Evolutionary conservation across 2,888 invertebrate genomes (phyloP).

Genomic region (Melikaiella ostensackeni): DNA sequence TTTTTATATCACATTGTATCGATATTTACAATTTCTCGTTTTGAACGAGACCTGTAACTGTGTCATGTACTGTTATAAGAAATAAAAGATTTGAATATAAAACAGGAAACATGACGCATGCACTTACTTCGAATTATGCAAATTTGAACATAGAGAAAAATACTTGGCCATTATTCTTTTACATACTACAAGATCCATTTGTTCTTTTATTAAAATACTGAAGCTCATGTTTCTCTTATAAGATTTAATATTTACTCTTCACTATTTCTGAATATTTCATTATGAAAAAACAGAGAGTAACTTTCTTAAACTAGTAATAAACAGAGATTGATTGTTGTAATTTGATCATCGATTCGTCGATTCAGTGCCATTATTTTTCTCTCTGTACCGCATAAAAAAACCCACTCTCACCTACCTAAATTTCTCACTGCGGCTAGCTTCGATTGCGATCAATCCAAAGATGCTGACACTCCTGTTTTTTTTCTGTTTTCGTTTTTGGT

Average conservation of each 20-base stretch:
- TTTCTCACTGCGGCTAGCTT: background rate
- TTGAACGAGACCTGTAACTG: slow-evolving; percentile 2
- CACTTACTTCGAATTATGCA: background rate
- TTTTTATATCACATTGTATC: slow-evolving; percentile 5
- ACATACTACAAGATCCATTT: too few relatives aligned
- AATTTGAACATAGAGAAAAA: slow-evolving; percentile 26
- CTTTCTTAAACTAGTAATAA: too few relatives aligned
- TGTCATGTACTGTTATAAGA: slow-evolving; percentile 20
- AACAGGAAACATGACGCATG: slow-evolving; percentile 12
- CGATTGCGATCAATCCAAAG: too few relatives aligned
- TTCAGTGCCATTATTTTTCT: slow-evolving; percentile 30
- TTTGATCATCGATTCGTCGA: slow-evolving; percentile 25
- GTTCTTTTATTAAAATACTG: too few relatives aligned
- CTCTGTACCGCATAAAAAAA: slow-evolving; percentile 3
- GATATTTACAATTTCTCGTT: background rate
- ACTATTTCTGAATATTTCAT: background rate
- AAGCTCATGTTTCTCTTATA: too few relatives aligned
- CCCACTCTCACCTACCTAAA: background rate
- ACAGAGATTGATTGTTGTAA: too few relatives aligned
- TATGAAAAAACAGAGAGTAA: too few relatives aligned
- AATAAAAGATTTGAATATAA: slow-evolving; percentile 12
- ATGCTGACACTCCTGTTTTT: too few relatives aligned
- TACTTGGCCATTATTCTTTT: background rate
- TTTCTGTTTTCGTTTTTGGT: too few relatives aligned
- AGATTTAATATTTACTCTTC: background rate